A percentile compares a stretch with the other conserved stretches of the same genome.
These are phyloP conservation scores for Heteronetta atricapilla DNA, from an alignment of 2,113 vertebrate genomes.

Conservation along the genomic window DNA sequence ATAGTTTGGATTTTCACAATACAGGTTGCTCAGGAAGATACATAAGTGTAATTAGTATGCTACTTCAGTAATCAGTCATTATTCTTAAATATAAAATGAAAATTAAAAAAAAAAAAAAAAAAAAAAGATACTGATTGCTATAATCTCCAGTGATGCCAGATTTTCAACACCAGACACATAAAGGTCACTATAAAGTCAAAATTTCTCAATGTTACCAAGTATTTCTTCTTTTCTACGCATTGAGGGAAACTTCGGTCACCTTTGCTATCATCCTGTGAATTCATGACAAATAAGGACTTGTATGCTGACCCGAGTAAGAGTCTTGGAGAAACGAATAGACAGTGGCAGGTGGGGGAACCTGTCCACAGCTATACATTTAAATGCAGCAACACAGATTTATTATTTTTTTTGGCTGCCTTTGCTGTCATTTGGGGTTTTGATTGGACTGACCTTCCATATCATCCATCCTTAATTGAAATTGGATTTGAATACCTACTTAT, in stretches of 20 bases:
- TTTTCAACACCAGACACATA: not conserved
- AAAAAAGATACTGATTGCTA: no score
- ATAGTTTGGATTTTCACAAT: not conserved
- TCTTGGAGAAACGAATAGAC: not conserved
- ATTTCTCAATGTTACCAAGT: not conserved
- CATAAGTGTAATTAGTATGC: not conserved
- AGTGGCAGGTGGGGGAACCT: not conserved
- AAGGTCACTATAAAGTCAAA: not conserved
- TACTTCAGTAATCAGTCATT: not conserved
- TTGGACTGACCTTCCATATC: slow-evolving; percentile 19
- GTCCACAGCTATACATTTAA: not conserved
- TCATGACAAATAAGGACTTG: not conserved
- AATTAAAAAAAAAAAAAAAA: not conserved
- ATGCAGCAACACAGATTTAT: not conserved
- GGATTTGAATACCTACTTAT: not conserved
- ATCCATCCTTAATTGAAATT: not conserved
- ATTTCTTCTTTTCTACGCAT: not conserved
- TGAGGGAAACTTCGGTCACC: not conserved
- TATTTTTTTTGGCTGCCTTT: not conserved
- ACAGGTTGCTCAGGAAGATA: not conserved
- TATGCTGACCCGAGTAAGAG: not conserved
- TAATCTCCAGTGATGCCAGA: not conserved
- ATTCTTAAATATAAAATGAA: not conserved
- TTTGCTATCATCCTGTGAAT: not conserved
- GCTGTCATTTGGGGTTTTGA: not conserved